These are phyloP conservation scores for Phyllostomus hastatus DNA, from an alignment of 2,113 vertebrate species.

Conservation along the genomic window DNA sequence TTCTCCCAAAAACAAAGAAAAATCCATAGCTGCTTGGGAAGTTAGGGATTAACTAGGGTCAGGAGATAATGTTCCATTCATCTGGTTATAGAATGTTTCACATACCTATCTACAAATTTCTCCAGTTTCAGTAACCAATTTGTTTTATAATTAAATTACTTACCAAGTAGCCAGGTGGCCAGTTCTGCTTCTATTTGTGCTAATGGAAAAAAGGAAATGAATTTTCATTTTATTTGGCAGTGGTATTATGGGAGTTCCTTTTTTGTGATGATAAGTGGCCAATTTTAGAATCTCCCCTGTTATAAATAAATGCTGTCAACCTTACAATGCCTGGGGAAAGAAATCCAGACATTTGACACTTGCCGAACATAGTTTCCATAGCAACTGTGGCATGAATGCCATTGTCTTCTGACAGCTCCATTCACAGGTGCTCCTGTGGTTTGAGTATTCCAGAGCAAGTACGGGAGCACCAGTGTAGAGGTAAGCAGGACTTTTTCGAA, in stretches of 20 bases:
- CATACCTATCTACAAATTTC: neutral
- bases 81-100: neutral
- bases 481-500: neutral
- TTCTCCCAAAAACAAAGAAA: neutral
- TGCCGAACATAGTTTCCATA: slow-evolving; percentile 77
- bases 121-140: neutral
- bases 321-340: slow-evolving; percentile 65
- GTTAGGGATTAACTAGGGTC: neutral
- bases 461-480: rapidly evolving
- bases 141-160: neutral
- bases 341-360: slow-evolving; percentile 76
- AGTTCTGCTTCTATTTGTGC: neutral
- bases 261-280: slow-evolving; percentile 65
- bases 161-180: neutral
- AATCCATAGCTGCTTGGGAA: neutral
- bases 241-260: slow-evolving; percentile 39
- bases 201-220: slow-evolving; percentile 12
- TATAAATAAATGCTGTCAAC: slow-evolving; percentile 78
- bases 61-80: neutral
- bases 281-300: slow-evolving; percentile 76
- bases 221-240: neutral
- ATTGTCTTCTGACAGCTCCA: neutral
- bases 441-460: neutral
- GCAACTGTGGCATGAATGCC: slow-evolving; percentile 66
- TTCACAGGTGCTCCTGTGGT: neutral